These are phyloP conservation scores for Rhopalosiphum padi DNA, from an alignment of 1,140 invertebrate genomes.

Conservation along the genomic window DNA sequence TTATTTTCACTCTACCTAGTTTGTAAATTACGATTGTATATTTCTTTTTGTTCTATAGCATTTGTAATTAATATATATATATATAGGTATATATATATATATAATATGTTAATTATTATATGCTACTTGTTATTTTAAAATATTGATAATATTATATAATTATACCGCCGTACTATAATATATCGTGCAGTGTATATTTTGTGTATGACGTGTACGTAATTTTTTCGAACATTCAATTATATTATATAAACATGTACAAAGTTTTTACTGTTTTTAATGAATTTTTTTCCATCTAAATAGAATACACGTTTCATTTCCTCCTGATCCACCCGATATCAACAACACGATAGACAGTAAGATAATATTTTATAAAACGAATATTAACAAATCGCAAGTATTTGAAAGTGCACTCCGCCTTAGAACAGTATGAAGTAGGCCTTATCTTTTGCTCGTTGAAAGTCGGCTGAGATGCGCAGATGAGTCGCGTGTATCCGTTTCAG, in stretches of 20 bases:
- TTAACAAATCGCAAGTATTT: neutral
- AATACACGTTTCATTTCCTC: neutral
- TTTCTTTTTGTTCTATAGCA: conserved; percentile 39
- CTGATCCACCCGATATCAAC: neutral
- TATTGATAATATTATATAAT: conserved; percentile 10
- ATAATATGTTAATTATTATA: conserved; percentile 30
- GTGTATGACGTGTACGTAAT: neutral
- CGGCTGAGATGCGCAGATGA: no score
- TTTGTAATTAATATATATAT: conserved; percentile 25
- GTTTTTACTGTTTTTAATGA: neutral
- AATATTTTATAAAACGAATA: neutral
- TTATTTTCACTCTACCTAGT: conserved; percentile 31
- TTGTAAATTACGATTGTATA: conserved; percentile 47
- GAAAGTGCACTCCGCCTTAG: neutral
- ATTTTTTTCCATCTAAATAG: neutral
- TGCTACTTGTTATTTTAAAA: conserved; percentile 27
- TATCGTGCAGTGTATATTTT: neutral
- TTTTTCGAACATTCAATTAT: conserved; percentile 19
- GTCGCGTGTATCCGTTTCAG: neutral
- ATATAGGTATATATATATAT: neutral
- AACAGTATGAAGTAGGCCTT: neutral
- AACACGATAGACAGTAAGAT: neutral
- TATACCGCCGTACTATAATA: neutral
- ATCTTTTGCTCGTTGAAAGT: no score
- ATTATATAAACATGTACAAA: neutral